Base-by-base conservation (phyloP, 2,797 vertebrate genomes). In the Chromobotia macracanthus region DNA sequence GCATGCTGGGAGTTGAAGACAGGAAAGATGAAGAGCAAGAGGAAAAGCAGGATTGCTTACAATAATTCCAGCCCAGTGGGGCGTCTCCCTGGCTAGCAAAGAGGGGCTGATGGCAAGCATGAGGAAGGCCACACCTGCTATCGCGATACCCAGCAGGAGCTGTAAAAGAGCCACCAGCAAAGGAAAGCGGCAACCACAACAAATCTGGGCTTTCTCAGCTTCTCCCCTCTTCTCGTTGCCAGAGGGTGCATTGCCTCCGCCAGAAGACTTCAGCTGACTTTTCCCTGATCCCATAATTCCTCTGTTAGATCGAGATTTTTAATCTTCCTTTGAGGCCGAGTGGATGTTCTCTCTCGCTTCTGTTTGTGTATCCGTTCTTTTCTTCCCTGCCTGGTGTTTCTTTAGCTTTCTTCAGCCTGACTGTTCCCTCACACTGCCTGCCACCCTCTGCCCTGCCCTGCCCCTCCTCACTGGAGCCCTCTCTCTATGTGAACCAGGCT, bases 51-150 rank as follows among this genome's bases (percentile, higher is more conserved):
- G 25, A 28, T 31, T 93, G 95, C 98, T 99, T 99, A 99, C 98
- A 90, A 95, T 92, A 89, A 99, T 97, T 87, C 98, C 97, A 90
- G 97, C 97, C 97, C 98, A 99, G 90, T 97, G 94, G 68, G 98
- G 97, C 76, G 97, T 97, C 94, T 98, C 97, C 89, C 98, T 93
- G 93, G 93, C 90, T 87, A 93, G 91, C 87, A 99, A 92, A 65
- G 97, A 98, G 85, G 95, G 89, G 89, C 96, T 98, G 94, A 94
- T 79, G 90, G 91, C 89, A 83, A 94, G 90, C 95, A 95, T 97
- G 63, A 98, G 91, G 92, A 99, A 97, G 91, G 96, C 97, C 95
- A 99, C 88, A 73, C 88, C 94, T 16, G 94, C 90, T 56, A 97
- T 90, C 58, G 95, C 89, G 86, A 93, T 86, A 87, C 96, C 97